Conservation (phyloP, 2,888 invertebrate species). For the Lycaena phlaeas region DNA sequence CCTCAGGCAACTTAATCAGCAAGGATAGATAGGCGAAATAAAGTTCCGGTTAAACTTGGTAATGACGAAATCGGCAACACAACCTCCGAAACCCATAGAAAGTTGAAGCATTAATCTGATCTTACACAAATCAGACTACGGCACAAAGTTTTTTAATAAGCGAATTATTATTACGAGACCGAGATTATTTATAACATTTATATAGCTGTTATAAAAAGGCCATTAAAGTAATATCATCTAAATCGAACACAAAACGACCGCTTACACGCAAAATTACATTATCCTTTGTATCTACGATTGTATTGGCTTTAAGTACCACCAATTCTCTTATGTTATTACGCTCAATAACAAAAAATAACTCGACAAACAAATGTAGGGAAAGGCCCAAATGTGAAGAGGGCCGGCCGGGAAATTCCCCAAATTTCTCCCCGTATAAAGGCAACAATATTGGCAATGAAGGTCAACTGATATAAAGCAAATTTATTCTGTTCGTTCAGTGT, state of each 20-base stretch:
- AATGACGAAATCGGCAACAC: not conserved
- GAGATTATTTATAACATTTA: no score
- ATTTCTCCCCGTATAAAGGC: slow-evolving; percentile 53
- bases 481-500: slow-evolving; percentile 66
- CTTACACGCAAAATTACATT: slow-evolving; percentile 19
- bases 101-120: not conserved
- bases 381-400: slow-evolving; percentile 34
- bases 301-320: slow-evolving; percentile 33
- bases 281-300: slow-evolving; percentile 24
- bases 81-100: not conserved
- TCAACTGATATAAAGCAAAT: slow-evolving; percentile 67
- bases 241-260: slow-evolving; percentile 4
- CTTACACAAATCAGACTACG: not conserved
- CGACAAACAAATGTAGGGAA: slow-evolving; percentile 32
- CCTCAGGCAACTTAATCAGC: no score
- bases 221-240: not conserved
- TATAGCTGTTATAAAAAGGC: not conserved
- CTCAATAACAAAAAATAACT: slow-evolving; percentile 41
- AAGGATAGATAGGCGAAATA: not conserved
- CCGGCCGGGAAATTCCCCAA: slow-evolving; percentile 40
- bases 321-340: slow-evolving; percentile 37
- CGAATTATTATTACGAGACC: not conserved
- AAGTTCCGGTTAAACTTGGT: not conserved
- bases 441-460: slow-evolving; percentile 68
- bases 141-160: not conserved